These are phyloP conservation scores for Meandrusa payeni DNA, from an alignment of 2,888 invertebrate genomes.

Conservation along the genomic window DNA sequence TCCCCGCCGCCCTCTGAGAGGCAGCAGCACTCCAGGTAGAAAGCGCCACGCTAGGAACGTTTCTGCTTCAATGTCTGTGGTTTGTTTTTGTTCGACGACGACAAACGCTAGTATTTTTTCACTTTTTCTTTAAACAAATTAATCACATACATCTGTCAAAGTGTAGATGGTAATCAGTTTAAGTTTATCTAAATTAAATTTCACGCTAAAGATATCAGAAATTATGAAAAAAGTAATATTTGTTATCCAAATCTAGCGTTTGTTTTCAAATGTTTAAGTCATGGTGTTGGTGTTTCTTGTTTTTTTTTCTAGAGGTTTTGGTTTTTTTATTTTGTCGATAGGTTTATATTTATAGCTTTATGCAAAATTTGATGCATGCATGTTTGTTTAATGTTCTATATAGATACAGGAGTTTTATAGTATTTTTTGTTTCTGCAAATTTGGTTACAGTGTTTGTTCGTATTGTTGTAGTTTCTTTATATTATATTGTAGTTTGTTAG, in stretches of 20 bases:
- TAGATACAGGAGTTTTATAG: constrained; percentile 42
- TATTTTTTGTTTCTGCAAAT: constrained; percentile 24
- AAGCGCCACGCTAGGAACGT: constrained; percentile 66
- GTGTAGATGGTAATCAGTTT: too few relatives aligned
- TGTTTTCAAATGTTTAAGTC: constrained; percentile 36
- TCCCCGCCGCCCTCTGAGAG: constrained; percentile 71
- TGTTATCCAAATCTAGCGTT: constrained; percentile 42
- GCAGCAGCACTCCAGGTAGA: constrained; percentile 77
- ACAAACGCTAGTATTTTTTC: constrained; percentile 42
- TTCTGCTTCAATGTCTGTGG: constrained; percentile 64
- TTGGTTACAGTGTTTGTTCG: constrained; percentile 13
- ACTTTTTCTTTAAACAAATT: too few relatives aligned
- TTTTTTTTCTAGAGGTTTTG: constrained; percentile 44
- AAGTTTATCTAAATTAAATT: too few relatives aligned
- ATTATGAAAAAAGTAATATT: background rate
- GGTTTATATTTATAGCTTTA: constrained; percentile 53
- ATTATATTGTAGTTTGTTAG: constrained; percentile 1
- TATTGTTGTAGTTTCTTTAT: constrained; percentile 22
- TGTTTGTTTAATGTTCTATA: constrained; percentile 63
- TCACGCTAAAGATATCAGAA: too few relatives aligned
- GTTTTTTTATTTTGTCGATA: constrained; percentile 44
- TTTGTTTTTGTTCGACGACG: constrained; percentile 46
- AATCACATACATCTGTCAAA: too few relatives aligned
- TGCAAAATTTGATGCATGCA: constrained; percentile 65
- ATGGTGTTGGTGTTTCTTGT: constrained; percentile 58